Percentiles rank a stretch among this genome's conserved stretches.
These are phyloP conservation scores for Natator depressus DNA, from an alignment of 2,113 vertebrate genomes.

Conservation along the genomic window DNA sequence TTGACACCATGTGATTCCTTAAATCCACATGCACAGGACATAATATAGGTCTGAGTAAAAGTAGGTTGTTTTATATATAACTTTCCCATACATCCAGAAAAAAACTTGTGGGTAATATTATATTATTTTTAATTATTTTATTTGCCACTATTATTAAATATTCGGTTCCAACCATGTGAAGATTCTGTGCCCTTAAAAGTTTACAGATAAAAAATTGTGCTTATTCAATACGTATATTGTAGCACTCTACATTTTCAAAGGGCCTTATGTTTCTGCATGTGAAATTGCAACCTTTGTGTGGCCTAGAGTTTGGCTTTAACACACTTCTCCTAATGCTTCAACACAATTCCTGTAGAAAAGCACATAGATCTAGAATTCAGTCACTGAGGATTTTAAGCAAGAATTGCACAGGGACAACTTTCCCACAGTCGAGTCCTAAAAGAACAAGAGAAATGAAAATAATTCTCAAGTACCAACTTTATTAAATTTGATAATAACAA, in stretches of 20 bases:
- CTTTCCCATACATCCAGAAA: not conserved
- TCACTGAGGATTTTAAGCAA: not conserved
- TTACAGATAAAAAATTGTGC: not conserved
- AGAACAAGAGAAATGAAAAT: not conserved
- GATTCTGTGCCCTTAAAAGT: not conserved
- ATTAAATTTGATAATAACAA: not conserved
- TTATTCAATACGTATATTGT: not conserved
- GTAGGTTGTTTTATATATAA: not conserved
- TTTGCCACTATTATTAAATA: not conserved
- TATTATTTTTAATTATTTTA: rapidly evolving
- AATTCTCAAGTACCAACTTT: not conserved
- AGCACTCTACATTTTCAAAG: not conserved
- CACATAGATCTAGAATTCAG: not conserved
- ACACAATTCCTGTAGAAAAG: not conserved
- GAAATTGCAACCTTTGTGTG: too few relatives aligned
- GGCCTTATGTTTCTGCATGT: too few relatives aligned
- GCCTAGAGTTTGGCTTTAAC: too few relatives aligned
- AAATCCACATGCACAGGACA: not conserved
- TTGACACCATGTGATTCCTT: not conserved
- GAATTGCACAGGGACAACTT: not conserved
- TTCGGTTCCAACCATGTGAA: not conserved
- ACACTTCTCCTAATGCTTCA: not conserved
- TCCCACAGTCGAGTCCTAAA: not conserved
- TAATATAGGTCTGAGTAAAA: not conserved
- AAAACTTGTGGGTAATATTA: not conserved